Conservation (phyloP, 2,888 invertebrate species). For the Pteria penguin region DNA sequence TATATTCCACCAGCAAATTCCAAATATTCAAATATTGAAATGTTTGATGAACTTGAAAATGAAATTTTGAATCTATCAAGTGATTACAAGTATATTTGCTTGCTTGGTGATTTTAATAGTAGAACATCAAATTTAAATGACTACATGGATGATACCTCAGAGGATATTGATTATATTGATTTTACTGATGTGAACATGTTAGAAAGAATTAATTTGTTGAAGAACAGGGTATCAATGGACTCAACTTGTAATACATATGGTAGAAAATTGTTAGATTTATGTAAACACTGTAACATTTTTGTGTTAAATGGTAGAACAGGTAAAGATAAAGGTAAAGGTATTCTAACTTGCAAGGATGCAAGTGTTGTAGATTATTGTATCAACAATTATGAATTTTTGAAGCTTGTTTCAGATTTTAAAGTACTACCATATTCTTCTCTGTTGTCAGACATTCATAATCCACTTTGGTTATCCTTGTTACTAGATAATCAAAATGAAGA, state of each 20-base stretch:
- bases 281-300: slow-evolving; percentile 18
- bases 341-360: background rate
- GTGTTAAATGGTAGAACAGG: slow-evolving; percentile 23
- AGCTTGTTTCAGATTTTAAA: background rate
- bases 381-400: background rate
- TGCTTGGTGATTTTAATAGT: slow-evolving; percentile 17
- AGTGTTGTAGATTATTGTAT: slow-evolving; percentile 13
- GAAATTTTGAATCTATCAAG: background rate
- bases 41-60: slow-evolving; percentile 16
- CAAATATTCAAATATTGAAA: background rate
- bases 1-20: slow-evolving; percentile 3
- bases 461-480: background rate
- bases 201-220: background rate
- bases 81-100: background rate
- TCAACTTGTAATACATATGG: background rate
- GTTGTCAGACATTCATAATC: slow-evolving; percentile 3
- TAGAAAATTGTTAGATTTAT: slow-evolving; percentile 8
- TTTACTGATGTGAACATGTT: background rate
- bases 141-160: background rate
- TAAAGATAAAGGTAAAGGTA: background rate
- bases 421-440: background rate
- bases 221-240: background rate
- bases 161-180: background rate
- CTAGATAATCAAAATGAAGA: background rate
- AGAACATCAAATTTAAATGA: background rate